Percentiles rank a stretch among this genome's conserved stretches.
Conservation (phyloP, 2,113 vertebrate genomes). For the Oriolus oriolus region DNA sequence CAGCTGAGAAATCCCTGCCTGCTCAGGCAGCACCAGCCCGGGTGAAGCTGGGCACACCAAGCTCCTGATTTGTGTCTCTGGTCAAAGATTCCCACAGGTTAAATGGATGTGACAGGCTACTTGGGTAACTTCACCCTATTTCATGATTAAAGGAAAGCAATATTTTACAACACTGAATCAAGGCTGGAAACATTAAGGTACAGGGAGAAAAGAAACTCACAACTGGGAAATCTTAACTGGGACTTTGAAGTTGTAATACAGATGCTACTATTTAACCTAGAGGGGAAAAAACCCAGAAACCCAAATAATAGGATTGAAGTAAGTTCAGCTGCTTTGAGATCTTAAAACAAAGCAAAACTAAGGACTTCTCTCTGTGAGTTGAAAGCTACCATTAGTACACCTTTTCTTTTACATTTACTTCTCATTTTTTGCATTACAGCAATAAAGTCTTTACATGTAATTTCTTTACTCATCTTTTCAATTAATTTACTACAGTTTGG, state of each 20-base stretch:
- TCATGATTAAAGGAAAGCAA: neutral
- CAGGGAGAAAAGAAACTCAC: neutral
- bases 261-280: neutral
- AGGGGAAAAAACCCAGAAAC: neutral
- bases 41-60: accelerated
- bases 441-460: neutral
- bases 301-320: neutral
- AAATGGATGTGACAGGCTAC: neutral
- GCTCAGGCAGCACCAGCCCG: neutral
- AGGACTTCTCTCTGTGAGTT: neutral
- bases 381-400: neutral
- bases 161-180: neutral
- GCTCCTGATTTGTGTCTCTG: neutral
- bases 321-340: neutral
- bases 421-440: neutral
- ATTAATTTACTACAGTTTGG: neutral
- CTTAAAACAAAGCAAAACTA: neutral
- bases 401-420: neutral
- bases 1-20: accelerated
- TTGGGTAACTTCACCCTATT: neutral
- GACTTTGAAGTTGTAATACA: neutral
- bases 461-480: neutral
- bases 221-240: neutral
- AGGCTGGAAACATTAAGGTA: neutral
- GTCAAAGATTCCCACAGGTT: neutral